These are phyloP conservation scores for Andrena praecox DNA, from an alignment of 2,888 invertebrate species.

Conservation along the genomic window DNA sequence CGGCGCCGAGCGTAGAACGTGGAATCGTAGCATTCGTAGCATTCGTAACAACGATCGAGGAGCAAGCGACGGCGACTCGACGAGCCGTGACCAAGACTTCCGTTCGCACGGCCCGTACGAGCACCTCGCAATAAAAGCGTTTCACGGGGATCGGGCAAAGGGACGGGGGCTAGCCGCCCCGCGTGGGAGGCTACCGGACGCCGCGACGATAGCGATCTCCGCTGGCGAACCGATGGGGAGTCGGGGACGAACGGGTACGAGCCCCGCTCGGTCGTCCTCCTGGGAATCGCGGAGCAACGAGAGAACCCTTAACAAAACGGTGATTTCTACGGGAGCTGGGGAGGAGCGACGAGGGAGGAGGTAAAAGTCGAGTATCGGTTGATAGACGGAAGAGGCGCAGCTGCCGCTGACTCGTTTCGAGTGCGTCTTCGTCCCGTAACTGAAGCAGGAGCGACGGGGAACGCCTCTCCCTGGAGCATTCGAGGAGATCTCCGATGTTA, in stretches of 20 bases:
- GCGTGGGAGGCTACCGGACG: constrained; percentile 58
- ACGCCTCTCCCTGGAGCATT: constrained; percentile 35
- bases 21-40: constrained; percentile 36
- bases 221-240: constrained; percentile 46
- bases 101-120: constrained; percentile 82
- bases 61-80: constrained; percentile 76
- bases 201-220: constrained; percentile 67
- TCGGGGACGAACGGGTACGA: neutral
- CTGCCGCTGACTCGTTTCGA: constrained; percentile 82
- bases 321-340: neutral
- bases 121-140: constrained; percentile 54
- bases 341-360: neutral
- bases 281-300: constrained; percentile 24
- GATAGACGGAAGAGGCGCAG: constrained; percentile 81
- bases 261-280: constrained; percentile 2
- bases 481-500: constrained; percentile 12
- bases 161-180: constrained; percentile 5
- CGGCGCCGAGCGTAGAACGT: neutral
- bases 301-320: constrained; percentile 32
- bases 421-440: constrained; percentile 68
- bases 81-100: constrained; percentile 82
- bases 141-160: constrained; percentile 28
- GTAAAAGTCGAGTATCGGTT: constrained; percentile 79
- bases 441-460: constrained; percentile 14
- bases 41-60: constrained; percentile 27